Evolutionary conservation across 2,888 invertebrate species (phyloP).

Genomic region (Congeria kusceri): DNA sequence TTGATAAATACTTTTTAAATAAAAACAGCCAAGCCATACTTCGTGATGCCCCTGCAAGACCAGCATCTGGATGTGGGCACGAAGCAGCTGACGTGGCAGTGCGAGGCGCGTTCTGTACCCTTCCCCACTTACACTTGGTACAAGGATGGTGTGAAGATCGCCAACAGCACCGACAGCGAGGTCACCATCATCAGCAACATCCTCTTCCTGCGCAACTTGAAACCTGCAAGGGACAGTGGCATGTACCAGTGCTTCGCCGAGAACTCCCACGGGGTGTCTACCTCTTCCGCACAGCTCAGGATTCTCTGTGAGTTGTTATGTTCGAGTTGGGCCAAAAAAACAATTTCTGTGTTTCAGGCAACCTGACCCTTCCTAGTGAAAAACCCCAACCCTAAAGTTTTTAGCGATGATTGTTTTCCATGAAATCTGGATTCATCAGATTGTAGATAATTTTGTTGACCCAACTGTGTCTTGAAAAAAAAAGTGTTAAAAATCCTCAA

Average conservation of each 20-base stretch:
- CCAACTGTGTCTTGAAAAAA: no score
- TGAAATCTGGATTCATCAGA: no score
- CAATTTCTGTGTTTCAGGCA: no score
- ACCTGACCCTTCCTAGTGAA: no score
- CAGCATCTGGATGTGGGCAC: conserved; percentile 79
- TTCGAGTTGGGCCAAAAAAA: no score
- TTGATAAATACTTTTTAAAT: no score
- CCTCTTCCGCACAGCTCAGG: conserved; percentile 95
- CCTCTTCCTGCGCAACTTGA: conserved; percentile 64
- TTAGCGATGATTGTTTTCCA: no score
- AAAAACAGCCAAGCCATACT: conserved; percentile 80
- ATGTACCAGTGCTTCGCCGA: conserved; percentile 97
- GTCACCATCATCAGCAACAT: conserved; percentile 63
- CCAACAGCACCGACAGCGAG: conserved; percentile 41
- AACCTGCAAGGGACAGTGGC: conserved; percentile 87
- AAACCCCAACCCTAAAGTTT: no score
- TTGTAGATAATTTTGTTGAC: no score
- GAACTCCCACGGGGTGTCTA: conserved; percentile 91
- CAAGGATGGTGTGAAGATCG: conserved; percentile 34
- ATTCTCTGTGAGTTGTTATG: conserved; percentile 89
- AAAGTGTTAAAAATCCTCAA: no score
- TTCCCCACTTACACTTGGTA: conserved; percentile 77
- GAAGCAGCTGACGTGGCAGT: conserved; percentile 78
- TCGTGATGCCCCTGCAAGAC: conserved; percentile 78
- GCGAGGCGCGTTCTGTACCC: conserved; percentile 79